phyloP scores from a whole-genome alignment of 2,113 vertebrate genomes.

The Columba livia region DNA sequence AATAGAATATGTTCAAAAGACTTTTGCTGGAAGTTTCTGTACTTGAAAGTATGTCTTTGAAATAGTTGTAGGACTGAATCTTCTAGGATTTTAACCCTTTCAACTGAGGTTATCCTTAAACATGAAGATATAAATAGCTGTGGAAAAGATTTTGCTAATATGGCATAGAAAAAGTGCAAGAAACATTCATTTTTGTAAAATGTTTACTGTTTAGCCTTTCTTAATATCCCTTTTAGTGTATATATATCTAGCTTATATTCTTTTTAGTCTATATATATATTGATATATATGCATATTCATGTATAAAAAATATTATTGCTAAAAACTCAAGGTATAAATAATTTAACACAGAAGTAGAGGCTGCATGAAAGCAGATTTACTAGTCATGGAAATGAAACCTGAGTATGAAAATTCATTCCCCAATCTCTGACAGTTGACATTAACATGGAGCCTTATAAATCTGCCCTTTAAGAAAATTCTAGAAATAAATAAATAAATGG shows the following conservation, averaged over 20 bases:
- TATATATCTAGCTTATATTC: background rate
- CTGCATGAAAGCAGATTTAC: conserved; percentile 26
- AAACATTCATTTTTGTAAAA: background rate
- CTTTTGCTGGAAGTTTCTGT: background rate
- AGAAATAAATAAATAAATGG: conserved; percentile 29
- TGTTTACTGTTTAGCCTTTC: background rate
- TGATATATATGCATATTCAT: background rate
- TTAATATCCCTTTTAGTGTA: background rate
- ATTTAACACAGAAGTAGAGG: background rate
- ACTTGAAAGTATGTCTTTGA: background rate
- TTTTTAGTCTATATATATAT: background rate
- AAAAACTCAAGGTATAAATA: background rate
- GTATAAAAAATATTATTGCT: background rate
- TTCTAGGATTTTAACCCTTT: background rate
- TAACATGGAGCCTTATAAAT: conserved; percentile 29
- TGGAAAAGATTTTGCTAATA: background rate
- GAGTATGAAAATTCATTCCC: conserved; percentile 34
- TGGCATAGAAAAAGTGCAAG: background rate
- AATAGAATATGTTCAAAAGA: background rate
- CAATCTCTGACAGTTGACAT: conserved; percentile 37
- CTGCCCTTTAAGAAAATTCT: conserved; percentile 35
- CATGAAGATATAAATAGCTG: background rate
- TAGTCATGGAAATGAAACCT: background rate
- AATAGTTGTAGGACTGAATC: background rate
- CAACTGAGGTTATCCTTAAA: background rate